Percentiles rank a stretch among this genome's conserved stretches.
Evolutionary conservation across 2,797 vertebrate species (phyloP).

Genomic region (Sternotherus odoratus): DNA sequence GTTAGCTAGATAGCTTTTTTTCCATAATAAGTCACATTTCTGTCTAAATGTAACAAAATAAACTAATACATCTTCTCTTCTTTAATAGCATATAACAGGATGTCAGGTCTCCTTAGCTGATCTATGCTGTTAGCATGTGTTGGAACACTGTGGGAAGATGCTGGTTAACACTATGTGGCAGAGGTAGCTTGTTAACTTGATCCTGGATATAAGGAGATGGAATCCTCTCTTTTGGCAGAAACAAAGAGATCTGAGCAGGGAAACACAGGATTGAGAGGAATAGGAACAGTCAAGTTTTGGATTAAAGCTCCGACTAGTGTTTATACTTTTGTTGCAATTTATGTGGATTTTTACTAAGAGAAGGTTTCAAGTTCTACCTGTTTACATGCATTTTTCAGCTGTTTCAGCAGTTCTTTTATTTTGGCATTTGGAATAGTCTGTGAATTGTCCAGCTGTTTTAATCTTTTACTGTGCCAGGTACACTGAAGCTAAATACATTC

Average conservation of each 20-base stretch:
- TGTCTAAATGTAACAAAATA: conserved; percentile 30
- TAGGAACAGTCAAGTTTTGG: neutral
- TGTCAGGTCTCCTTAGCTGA: neutral
- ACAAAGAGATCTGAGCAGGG: conserved; percentile 15
- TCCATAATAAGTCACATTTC: neutral
- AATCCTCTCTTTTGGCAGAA: neutral
- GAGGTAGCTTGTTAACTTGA: neutral
- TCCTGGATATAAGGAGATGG: neutral
- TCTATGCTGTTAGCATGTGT: accelerated
- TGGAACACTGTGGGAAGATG: accelerated
- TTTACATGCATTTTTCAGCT: neutral
- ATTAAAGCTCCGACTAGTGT: neutral
- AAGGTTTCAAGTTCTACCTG: neutral
- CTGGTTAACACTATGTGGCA: neutral
- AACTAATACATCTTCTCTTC: neutral
- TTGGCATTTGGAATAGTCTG: conserved; percentile 20
- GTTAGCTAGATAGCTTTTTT: neutral
- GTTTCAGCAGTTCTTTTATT: neutral
- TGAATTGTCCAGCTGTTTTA: neutral
- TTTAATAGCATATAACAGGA: neutral
- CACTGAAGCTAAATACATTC: accelerated
- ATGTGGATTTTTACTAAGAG: neutral
- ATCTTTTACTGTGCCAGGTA: neutral
- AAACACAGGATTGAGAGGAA: too few relatives aligned
- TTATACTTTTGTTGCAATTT: neutral